A percentile compares a stretch with the other conserved stretches of the same genome.
Conservation (phyloP, 2,113 vertebrate genomes). For the Scolopax mira region DNA sequence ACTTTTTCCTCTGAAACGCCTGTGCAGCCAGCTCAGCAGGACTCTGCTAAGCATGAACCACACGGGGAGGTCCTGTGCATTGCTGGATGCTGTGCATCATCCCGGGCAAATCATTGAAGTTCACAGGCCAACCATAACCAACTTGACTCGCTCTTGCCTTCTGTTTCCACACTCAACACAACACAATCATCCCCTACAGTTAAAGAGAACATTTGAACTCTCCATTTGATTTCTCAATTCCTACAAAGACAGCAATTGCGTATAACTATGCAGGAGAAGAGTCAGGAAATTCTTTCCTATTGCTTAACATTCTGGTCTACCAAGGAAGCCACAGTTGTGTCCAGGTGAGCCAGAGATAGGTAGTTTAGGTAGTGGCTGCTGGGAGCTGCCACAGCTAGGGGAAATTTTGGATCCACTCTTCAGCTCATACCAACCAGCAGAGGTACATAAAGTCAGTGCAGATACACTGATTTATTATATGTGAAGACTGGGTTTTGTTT, state of each 20-base stretch:
- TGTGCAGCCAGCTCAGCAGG: not conserved
- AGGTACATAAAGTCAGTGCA: not conserved
- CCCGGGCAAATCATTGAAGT: fast-evolving
- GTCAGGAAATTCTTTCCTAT: not conserved
- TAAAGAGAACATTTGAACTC: not conserved
- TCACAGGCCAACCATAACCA: not conserved
- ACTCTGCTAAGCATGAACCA: not conserved
- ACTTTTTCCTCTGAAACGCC: not conserved
- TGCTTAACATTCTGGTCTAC: not conserved
- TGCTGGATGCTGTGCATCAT: not conserved
- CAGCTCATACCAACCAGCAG: not conserved
- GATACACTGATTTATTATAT: not conserved
- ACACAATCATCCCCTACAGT: not conserved
- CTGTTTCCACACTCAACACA: not conserved
- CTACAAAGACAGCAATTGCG: not conserved
- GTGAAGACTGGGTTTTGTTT: not conserved
- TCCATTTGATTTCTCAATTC: not conserved
- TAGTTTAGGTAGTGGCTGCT: not conserved
- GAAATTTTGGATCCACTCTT: not conserved
- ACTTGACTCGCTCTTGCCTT: not conserved
- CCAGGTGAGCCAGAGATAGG: not conserved
- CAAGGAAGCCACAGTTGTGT: fast-evolving
- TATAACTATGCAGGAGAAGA: not conserved
- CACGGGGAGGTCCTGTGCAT: not conserved
- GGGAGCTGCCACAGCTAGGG: not conserved